Percentiles rank a stretch among this genome's conserved stretches.
Conservation (phyloP, 2,888 invertebrate genomes). For the Nezara viridula region DNA sequence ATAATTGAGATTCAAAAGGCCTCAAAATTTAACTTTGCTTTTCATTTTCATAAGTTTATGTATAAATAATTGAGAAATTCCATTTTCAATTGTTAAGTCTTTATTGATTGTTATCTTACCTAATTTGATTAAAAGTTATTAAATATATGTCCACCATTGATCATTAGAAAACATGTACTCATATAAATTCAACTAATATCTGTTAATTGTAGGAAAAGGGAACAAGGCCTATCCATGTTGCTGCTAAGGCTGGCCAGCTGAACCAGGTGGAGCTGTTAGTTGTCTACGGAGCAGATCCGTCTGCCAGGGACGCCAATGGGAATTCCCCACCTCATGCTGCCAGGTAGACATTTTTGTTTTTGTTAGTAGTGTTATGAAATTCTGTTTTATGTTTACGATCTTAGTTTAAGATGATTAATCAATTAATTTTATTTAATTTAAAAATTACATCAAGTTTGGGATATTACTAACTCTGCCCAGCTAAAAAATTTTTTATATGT, state of each 20-base stretch:
- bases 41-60: neutral
- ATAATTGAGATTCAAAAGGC: no score
- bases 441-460: neutral
- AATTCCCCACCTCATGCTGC: constrained; percentile 82
- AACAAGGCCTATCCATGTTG: constrained; percentile 92
- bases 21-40: neutral
- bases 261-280: constrained; percentile 92
- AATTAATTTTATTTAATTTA: neutral
- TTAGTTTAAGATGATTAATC: neutral
- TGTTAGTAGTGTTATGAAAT: neutral
- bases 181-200: neutral
- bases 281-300: constrained; percentile 95
- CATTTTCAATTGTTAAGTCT: neutral
- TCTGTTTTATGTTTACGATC: neutral
- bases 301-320: constrained; percentile 82
- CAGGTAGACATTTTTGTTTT: constrained; percentile 70
- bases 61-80: constrained; percentile 1
- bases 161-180: neutral
- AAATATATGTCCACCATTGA: constrained; percentile 6
- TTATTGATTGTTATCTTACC: neutral
- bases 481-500: no score
- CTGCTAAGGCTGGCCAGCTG: constrained; percentile 92
- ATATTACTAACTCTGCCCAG: no score
- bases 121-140: neutral
- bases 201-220: constrained; percentile 82